phyloP scores from a whole-genome alignment of 1,140 invertebrate genomes.

The Dreissena rostriformis region DNA sequence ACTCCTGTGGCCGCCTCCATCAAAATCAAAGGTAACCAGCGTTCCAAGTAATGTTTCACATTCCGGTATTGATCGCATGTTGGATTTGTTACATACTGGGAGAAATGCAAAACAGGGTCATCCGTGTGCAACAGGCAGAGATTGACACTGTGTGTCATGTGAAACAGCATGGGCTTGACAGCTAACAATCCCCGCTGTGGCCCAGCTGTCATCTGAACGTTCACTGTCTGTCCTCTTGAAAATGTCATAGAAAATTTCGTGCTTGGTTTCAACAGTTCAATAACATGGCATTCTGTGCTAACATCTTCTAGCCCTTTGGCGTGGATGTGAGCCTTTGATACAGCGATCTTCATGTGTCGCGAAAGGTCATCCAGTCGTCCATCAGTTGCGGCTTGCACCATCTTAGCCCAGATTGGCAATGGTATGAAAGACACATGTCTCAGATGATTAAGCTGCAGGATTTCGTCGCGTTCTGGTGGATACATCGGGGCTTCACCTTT shows the following conservation, averaged over 20 bases:
- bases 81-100: slow-evolving; percentile 28
- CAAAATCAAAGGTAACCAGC: slow-evolving; percentile 60
- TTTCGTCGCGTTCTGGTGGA: not conserved
- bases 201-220: slow-evolving; percentile 56
- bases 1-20: slow-evolving; percentile 64
- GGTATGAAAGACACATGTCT: not conserved
- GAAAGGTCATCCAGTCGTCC: slow-evolving; percentile 26
- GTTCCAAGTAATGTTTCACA: slow-evolving; percentile 51
- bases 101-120: slow-evolving; percentile 59
- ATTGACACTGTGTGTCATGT: slow-evolving; percentile 60
- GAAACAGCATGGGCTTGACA: slow-evolving; percentile 49
- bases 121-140: slow-evolving; percentile 60
- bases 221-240: slow-evolving; percentile 55
- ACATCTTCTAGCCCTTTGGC: slow-evolving; percentile 34
- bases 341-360: not conserved
- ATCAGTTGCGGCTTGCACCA: not conserved
- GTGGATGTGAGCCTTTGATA: slow-evolving; percentile 9
- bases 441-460: not conserved
- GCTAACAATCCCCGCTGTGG: slow-evolving; percentile 43
- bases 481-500: not conserved
- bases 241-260: slow-evolving; percentile 56
- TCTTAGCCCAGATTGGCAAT: slow-evolving; percentile 19
- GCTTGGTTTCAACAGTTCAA: not conserved
- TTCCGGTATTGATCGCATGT: slow-evolving; percentile 30
- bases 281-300: not conserved